Evolutionary conservation across 2,888 invertebrate species (phyloP).

Genomic region (Pristionchus exspectatus): DNA sequence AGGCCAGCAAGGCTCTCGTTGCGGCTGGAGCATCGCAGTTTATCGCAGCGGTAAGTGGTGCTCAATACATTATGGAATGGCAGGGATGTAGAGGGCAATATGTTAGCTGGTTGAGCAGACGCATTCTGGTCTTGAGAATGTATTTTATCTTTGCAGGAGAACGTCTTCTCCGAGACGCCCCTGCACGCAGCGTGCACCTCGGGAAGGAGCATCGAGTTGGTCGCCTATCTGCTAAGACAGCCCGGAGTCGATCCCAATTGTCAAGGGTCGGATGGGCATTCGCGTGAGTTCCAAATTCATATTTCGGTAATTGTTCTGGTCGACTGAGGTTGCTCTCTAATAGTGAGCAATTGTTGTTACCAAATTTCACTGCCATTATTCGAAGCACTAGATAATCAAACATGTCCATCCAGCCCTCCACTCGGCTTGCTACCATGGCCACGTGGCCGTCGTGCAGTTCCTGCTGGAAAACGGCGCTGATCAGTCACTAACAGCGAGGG

Average conservation of each 20-base stretch:
- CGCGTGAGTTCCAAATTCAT: slow-evolving; percentile 59
- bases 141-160: slow-evolving; percentile 79
- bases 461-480: slow-evolving; percentile 81
- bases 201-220: slow-evolving; percentile 80
- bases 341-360: too few species aligned
- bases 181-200: slow-evolving; percentile 81
- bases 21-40: slow-evolving; percentile 73
- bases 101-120: too few species aligned
- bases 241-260: slow-evolving; percentile 58
- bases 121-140: too few species aligned
- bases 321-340: too few species aligned
- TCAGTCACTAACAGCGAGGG: slow-evolving; percentile 80
- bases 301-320: too few species aligned
- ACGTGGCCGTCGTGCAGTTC: slow-evolving; percentile 80
- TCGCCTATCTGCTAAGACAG: slow-evolving; percentile 80
- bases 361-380: too few species aligned
- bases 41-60: not conserved
- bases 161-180: slow-evolving; percentile 81
- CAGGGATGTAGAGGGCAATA: too few species aligned
- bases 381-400: too few species aligned
- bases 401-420: slow-evolving; percentile 79
- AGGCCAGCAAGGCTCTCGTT: slow-evolving; percentile 80
- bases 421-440: slow-evolving; percentile 81
- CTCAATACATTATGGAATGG: too few species aligned
- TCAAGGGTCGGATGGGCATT: slow-evolving; percentile 80